These are phyloP conservation scores for Cydia pomonella DNA, from an alignment of 1,140 invertebrate genomes.

Conservation along the genomic window DNA sequence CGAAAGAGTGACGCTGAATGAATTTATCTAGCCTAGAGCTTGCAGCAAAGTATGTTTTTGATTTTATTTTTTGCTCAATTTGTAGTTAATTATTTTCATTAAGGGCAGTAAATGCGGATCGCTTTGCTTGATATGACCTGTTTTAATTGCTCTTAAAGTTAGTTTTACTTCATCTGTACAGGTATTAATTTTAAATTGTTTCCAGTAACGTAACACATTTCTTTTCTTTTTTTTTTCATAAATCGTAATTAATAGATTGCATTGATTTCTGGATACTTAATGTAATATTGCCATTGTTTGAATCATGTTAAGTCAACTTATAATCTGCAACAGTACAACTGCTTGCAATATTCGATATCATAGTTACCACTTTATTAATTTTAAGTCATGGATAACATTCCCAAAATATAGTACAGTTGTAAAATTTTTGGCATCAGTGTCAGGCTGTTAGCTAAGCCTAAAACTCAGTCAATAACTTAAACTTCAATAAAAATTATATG, in stretches of 20 bases:
- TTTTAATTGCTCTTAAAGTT: neutral
- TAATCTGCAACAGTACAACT: neutral
- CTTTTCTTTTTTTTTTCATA: neutral
- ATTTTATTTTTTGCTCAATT: conserved; percentile 22
- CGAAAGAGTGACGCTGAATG: conserved; percentile 45
- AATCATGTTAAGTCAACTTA: neutral
- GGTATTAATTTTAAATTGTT: neutral
- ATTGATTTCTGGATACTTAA: neutral
- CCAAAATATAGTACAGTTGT: too few species aligned
- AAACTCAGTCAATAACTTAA: too few species aligned
- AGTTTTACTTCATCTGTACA: neutral
- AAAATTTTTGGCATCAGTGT: too few species aligned
- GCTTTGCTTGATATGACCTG: neutral
- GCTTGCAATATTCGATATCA: neutral
- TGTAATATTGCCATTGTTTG: neutral
- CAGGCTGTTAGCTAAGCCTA: too few species aligned
- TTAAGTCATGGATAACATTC: neutral
- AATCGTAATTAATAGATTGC: neutral
- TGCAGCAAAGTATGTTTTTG: conserved; percentile 10
- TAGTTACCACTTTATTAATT: neutral
- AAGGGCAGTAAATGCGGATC: neutral
- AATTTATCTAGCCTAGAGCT: conserved; percentile 20
- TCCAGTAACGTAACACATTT: neutral
- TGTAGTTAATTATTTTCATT: neutral
- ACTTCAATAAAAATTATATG: too few species aligned